phyloP scores from a whole-genome alignment of 1,140 invertebrate genomes.

The Asbolus verrucosus region DNA sequence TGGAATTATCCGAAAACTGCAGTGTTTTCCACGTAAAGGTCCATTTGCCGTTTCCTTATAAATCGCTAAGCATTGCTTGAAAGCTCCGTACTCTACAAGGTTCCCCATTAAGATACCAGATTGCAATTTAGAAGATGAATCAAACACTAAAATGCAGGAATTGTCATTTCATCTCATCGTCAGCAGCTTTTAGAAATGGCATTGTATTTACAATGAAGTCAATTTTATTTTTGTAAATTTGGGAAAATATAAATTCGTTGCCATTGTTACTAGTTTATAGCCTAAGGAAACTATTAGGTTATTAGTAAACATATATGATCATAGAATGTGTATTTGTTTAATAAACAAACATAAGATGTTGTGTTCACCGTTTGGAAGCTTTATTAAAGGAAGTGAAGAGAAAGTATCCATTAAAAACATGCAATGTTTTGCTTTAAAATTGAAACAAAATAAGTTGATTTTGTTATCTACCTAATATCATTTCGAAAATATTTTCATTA shows the following conservation, averaged over 20 bases:
- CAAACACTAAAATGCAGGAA: slow-evolving; percentile 58
- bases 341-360: slow-evolving; percentile 4
- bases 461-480: neutral
- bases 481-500: slow-evolving; percentile 6
- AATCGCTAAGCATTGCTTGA: slow-evolving; percentile 46
- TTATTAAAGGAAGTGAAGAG: slow-evolving; percentile 9
- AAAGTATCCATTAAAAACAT: slow-evolving; percentile 15
- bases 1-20: too few species aligned
- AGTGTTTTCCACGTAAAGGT: slow-evolving; percentile 44
- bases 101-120: slow-evolving; percentile 47
- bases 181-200: too few species aligned
- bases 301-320: neutral
- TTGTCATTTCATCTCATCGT: too few species aligned
- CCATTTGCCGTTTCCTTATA: slow-evolving; percentile 26
- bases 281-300: neutral
- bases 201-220: too few species aligned
- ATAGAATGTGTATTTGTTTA: slow-evolving; percentile 16
- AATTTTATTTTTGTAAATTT: too few species aligned
- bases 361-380: neutral
- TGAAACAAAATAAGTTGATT: slow-evolving; percentile 22
- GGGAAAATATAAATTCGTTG: too few species aligned
- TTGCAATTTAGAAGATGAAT: slow-evolving; percentile 55
- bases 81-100: slow-evolving; percentile 47
- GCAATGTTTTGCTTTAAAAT: slow-evolving; percentile 22
- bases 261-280: too few species aligned